These are phyloP conservation scores for Champsocephalus gunnari DNA, from an alignment of 2,797 vertebrate species.

Conservation along the genomic window DNA sequence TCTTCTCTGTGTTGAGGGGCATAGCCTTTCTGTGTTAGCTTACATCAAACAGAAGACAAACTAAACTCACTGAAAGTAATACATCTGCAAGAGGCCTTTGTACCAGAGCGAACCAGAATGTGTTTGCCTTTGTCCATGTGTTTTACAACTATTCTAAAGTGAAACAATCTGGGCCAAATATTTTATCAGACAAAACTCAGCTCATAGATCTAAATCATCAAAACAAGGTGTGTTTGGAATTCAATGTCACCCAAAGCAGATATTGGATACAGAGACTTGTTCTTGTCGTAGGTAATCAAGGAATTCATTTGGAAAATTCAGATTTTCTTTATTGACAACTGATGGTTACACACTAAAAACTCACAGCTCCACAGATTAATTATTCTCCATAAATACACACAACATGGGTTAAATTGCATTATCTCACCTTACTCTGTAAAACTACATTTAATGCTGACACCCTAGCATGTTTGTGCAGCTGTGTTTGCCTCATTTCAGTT, in stretches of 20 bases:
- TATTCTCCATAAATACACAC: constrained; percentile 12
- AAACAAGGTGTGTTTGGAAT: constrained; percentile 8
- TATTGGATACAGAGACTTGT: neutral
- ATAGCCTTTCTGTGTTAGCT: constrained; percentile 13
- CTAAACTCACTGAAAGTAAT: neutral
- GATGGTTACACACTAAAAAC: neutral
- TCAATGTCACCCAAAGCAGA: neutral
- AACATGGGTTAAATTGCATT: constrained; percentile 10
- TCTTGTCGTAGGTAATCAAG: neutral
- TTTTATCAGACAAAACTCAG: neutral
- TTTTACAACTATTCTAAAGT: constrained; percentile 22
- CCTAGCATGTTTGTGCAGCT: constrained; percentile 38
- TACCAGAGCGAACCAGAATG: neutral
- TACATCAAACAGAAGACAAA: constrained; percentile 9
- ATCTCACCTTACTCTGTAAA: constrained; percentile 26
- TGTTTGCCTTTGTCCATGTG: neutral
- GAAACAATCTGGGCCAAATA: constrained; percentile 11
- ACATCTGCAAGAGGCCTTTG: constrained; percentile 10
- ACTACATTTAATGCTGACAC: constrained; percentile 41
- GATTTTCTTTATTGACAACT: constrained; percentile 3
- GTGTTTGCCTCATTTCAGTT: constrained; percentile 51
- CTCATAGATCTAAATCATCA: constrained; percentile 7
- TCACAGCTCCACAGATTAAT: constrained; percentile 18
- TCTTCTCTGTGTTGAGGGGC: constrained; percentile 6
- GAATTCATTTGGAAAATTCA: constrained; percentile 11